A percentile compares a stretch with the other conserved stretches of the same genome.
Conservation (phyloP, 2,888 invertebrate species). For the Plemyria rubiginata region DNA sequence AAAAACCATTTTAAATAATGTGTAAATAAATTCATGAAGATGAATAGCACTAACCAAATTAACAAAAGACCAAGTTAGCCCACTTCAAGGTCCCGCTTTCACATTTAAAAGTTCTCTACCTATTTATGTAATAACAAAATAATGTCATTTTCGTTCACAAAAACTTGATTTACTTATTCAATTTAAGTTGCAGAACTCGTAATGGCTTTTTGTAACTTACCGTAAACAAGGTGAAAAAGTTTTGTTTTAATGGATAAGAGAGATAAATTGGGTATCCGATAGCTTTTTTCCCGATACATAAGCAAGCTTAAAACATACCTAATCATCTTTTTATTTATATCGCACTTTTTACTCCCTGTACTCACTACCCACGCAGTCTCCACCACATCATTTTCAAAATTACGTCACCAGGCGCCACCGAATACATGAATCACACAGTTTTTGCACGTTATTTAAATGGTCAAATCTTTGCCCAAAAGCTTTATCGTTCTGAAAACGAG, state of each 20-base stretch:
- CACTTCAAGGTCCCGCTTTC: conserved; percentile 13
- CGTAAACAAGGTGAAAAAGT: conserved; percentile 42
- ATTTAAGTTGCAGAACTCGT: conserved; percentile 44
- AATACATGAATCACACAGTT: too few relatives aligned
- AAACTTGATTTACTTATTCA: conserved; percentile 46
- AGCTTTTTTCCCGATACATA: not conserved
- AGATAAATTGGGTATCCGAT: conserved; percentile 15
- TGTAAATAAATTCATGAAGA: too few relatives aligned
- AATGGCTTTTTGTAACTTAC: conserved; percentile 43
- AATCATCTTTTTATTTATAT: not conserved
- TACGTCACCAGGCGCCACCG: too few relatives aligned
- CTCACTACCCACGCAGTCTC: too few relatives aligned
- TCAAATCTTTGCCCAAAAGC: too few relatives aligned
- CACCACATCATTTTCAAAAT: too few relatives aligned
- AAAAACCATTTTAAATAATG: too few relatives aligned
- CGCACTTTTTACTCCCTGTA: not conserved
- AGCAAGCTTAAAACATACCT: not conserved
- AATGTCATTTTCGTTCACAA: conserved; percentile 40
- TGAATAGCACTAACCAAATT: conserved; percentile 14
- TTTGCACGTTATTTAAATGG: too few relatives aligned
- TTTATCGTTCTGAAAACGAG: too few relatives aligned
- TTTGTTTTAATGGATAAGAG: conserved; percentile 30
- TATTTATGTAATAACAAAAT: conserved; percentile 36
- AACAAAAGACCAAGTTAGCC: conserved; percentile 17
- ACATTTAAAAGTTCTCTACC: conserved; percentile 32